Percentiles rank a stretch among this genome's conserved stretches.
phyloP scores from a whole-genome alignment of 1,140 invertebrate species.

The Achroia grisella region DNA sequence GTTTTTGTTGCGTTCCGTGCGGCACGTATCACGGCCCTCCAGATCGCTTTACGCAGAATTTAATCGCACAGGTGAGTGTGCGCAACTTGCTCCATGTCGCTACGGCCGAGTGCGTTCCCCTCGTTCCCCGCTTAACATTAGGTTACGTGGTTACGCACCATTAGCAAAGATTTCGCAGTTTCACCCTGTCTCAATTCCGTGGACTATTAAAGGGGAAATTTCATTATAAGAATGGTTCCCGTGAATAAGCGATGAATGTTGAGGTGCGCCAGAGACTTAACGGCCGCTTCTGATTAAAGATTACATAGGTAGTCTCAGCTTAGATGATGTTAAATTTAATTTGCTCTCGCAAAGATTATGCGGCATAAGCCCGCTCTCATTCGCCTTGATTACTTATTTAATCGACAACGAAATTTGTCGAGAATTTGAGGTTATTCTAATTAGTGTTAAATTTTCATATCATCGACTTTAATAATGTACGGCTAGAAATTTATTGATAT shows the following conservation, averaged over 20 bases:
- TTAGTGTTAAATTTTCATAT: slow-evolving; percentile 3
- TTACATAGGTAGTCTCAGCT: slow-evolving; percentile 17
- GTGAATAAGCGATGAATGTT: slow-evolving; percentile 43
- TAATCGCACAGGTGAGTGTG: not conserved
- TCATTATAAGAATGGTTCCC: slow-evolving; percentile 48
- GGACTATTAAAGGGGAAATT: slow-evolving; percentile 50
- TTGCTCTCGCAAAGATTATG: slow-evolving; percentile 27
- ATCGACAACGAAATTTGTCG: slow-evolving; percentile 16
- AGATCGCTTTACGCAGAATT: slow-evolving; percentile 15
- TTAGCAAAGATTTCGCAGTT: slow-evolving; percentile 51
- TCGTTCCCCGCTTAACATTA: slow-evolving; percentile 31
- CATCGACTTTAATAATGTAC: not conserved
- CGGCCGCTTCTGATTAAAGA: slow-evolving; percentile 26
- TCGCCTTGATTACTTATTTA: slow-evolving; percentile 23
- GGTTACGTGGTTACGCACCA: slow-evolving; percentile 43
- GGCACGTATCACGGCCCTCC: slow-evolving; percentile 2
- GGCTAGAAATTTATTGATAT: too few species aligned
- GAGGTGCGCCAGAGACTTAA: slow-evolving; percentile 22
- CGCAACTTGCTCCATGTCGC: not conserved
- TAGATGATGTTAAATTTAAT: slow-evolving; percentile 32
- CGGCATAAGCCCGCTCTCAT: slow-evolving; percentile 20
- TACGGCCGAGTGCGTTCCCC: slow-evolving; percentile 12
- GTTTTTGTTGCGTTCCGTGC: slow-evolving; percentile 8
- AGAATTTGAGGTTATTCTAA: slow-evolving; percentile 8
- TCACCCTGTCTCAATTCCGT: slow-evolving; percentile 47